phyloP scores from a whole-genome alignment of 2,113 vertebrate genomes.

The Heterotis niloticus region DNA sequence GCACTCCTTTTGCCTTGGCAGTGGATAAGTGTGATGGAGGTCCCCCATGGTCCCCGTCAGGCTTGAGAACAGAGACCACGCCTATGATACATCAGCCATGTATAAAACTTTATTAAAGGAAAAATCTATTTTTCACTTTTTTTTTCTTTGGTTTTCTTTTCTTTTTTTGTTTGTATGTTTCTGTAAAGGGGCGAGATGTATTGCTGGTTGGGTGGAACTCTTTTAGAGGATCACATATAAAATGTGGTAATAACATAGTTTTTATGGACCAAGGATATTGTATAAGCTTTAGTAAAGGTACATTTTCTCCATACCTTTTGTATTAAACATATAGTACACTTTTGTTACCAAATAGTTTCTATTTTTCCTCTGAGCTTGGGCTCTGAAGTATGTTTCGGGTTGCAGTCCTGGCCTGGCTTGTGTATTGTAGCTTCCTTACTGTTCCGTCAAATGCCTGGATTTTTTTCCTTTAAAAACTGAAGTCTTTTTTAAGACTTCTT shows the following conservation, averaged over 20 bases:
- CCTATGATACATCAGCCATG: conserved; percentile 60
- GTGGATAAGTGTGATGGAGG: conserved; percentile 38
- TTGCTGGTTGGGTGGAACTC: conserved; percentile 73
- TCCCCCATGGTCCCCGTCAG: conserved; percentile 56
- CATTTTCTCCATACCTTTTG: conserved; percentile 99
- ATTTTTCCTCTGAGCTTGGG: conserved; percentile 82
- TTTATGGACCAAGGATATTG: conserved; percentile 99
- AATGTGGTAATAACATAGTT: conserved; percentile 81
- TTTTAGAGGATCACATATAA: conserved; percentile 72
- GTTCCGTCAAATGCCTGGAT: conserved; percentile 62
- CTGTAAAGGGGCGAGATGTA: conserved; percentile 72
- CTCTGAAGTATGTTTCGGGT: conserved; percentile 74
- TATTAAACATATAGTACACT: conserved; percentile 93
- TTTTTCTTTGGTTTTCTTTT: conserved; percentile 56
- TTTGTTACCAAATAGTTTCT: conserved; percentile 99
- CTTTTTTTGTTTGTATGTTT: conserved; percentile 63
- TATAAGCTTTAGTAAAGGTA: conserved; percentile 99
- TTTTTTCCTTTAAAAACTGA: conserved; percentile 74
- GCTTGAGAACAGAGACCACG: conserved; percentile 49
- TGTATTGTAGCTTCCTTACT: conserved; percentile 75
- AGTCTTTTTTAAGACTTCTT: conserved; percentile 51
- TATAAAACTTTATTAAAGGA: conserved; percentile 57
- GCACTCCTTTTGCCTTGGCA: conserved; percentile 50
- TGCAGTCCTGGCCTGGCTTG: conserved; percentile 71
- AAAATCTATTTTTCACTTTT: conserved; percentile 63